These are phyloP conservation scores for Sesamia nonagrioides DNA, from an alignment of 1,140 invertebrate genomes.

Conservation along the genomic window DNA sequence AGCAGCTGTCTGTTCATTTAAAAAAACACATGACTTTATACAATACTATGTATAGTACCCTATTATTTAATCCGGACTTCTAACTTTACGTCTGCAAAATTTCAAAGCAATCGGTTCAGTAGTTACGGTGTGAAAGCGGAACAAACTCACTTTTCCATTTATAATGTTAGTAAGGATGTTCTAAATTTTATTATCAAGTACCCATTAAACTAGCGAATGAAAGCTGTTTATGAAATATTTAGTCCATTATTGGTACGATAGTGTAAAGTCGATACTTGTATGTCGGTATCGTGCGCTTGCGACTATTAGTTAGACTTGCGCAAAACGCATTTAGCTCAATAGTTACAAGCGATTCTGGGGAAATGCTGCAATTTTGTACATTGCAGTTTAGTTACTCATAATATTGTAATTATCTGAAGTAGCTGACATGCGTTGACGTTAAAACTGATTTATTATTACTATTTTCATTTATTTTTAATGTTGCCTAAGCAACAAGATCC, in stretches of 20 bases:
- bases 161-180: too few species aligned
- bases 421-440: not conserved
- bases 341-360: conserved; percentile 54
- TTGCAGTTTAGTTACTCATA: conserved; percentile 20
- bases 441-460: not conserved
- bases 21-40: too few species aligned
- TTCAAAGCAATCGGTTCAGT: too few species aligned
- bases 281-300: conserved; percentile 59
- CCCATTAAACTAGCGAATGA: conserved; percentile 1
- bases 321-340: conserved; percentile 54
- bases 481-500: too few species aligned
- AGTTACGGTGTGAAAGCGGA: too few species aligned
- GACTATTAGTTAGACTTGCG: conserved; percentile 59
- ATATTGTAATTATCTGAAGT: conserved; percentile 34
- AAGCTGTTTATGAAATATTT: conserved; percentile 52
- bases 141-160: too few species aligned
- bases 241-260: conserved; percentile 53
- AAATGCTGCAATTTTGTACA: conserved; percentile 48
- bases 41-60: too few species aligned
- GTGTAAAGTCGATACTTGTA: conserved; percentile 53
- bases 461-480: not conserved
- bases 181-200: not conserved
- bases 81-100: too few species aligned
- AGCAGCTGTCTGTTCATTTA: too few species aligned
- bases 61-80: too few species aligned